A percentile compares a stretch with the other conserved stretches of the same genome.
These are phyloP conservation scores for Brachionus angularis DNA, from an alignment of 1,140 invertebrate genomes.

Conservation along the genomic window DNA sequence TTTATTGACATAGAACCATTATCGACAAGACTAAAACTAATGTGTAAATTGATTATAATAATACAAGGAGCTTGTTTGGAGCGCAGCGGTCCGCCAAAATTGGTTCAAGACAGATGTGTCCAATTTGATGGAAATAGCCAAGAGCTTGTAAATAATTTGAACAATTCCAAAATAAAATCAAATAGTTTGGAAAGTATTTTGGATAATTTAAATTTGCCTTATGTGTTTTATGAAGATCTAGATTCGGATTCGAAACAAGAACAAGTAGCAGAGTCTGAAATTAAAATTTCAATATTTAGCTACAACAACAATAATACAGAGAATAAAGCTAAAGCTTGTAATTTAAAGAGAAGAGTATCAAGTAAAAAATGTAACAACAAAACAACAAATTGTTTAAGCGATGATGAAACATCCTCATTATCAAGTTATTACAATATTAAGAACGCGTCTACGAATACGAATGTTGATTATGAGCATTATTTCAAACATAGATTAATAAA, in stretches of 20 bases:
- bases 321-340: too few relatives aligned
- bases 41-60: conserved; percentile 42
- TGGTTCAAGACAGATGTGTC: conserved; percentile 37
- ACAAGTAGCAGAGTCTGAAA: background rate
- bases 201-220: background rate
- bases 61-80: conserved; percentile 15
- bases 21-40: conserved; percentile 32
- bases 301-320: background rate
- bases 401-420: conserved; percentile 10
- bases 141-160: background rate
- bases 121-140: background rate
- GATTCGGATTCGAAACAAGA: background rate
- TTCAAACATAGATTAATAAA: conserved; percentile 7
- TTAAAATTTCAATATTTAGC: background rate
- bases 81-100: conserved; percentile 1
- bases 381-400: conserved; percentile 12
- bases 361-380: too few relatives aligned
- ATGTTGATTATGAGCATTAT: conserved; percentile 27
- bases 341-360: too few relatives aligned
- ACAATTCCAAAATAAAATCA: conserved; percentile 12
- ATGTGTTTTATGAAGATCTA: too few relatives aligned
- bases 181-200: conserved; percentile 8
- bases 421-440: background rate
- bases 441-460: background rate
- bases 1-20: conserved; percentile 18